Evolutionary conservation across 2,888 invertebrate species (phyloP), one percentile per base, ranked within the genome.

Genomic region (Clusia tigrina): DNA sequence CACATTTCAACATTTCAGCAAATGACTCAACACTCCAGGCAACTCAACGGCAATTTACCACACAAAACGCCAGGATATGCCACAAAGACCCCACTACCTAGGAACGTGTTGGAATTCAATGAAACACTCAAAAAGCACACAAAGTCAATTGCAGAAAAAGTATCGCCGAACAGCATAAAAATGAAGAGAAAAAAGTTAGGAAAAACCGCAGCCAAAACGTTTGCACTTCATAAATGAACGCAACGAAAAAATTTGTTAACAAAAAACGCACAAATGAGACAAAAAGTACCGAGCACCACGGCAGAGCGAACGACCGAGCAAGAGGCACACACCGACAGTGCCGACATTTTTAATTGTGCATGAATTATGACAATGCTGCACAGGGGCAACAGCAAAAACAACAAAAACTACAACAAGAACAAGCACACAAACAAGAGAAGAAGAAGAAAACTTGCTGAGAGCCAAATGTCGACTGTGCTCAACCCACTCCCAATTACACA

Each of bases 301-400:
- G n/a, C n/a, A n/a, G n/a, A n/a, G n/a, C n/a, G n/a, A n/a, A n/a
- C n/a, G 53, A 62, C 32, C 26, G 66, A 65, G 57, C 56, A 60
- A 58, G 65, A 64, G 52, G 60, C 58, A n/a, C n/a, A n/a, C n/a
- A n/a, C n/a, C 22, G 63, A 61, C 65, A 76, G 79, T 79, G 80
- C 81, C 80, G 80, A 81, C 80, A 80, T 80, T 80, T 80, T 80
- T 80, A 80, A 80, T 80, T 80, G 79, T 77, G 74, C 78, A 78
- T 75, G 77, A 79, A 77, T 78, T 77, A 80, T 79, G 69, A 76
- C 70, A 70, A 71, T 66, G 62, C 64, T 66, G 60, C 61, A n/a
- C n/a, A 58, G 58, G 60, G 54, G 26, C 60, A 58, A 38, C 42
- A 54, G 38, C 18, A 26, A 54, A 37, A 58, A 48, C 57, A 61